These are phyloP conservation scores for Microcebus tavaratra DNA, from an alignment of 2,113 vertebrate species.

Conservation along the genomic window DNA sequence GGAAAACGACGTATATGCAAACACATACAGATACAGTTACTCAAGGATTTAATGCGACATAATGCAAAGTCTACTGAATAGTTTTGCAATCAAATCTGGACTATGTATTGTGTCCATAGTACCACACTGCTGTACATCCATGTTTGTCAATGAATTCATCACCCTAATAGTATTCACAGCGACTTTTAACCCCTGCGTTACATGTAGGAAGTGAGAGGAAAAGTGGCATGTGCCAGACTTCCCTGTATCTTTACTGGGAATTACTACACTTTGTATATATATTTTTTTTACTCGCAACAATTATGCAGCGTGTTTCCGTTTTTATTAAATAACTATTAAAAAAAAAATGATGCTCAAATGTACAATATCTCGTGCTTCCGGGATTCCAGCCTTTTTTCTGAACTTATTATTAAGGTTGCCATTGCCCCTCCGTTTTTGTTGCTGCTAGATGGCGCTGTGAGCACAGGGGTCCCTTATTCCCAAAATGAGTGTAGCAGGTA, in stretches of 20 bases:
- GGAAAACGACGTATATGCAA: neutral
- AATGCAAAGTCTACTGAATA: neutral
- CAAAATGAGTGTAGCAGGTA: neutral
- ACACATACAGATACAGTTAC: neutral
- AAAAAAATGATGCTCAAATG: neutral
- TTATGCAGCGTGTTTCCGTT: neutral
- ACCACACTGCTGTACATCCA: neutral
- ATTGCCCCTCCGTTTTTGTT: neutral
- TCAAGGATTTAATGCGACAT: neutral
- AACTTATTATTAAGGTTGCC: neutral
- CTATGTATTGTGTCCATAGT: neutral
- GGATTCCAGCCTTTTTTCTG: neutral
- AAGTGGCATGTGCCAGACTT: neutral
- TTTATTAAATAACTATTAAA: neutral
- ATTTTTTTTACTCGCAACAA: neutral
- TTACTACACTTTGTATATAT: neutral
- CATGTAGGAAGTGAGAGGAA: neutral
- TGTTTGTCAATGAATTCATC: neutral
- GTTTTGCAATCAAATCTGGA: neutral
- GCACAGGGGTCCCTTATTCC: neutral
- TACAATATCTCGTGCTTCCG: neutral
- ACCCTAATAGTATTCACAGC: too few relatives aligned
- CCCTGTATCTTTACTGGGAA: neutral
- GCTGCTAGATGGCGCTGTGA: slow-evolving; percentile 52
- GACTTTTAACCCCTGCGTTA: neutral